A percentile compares a stretch with the other conserved stretches of the same genome.
phyloP scores from a whole-genome alignment of 2,797 vertebrate species.

The Tinamus major region DNA sequence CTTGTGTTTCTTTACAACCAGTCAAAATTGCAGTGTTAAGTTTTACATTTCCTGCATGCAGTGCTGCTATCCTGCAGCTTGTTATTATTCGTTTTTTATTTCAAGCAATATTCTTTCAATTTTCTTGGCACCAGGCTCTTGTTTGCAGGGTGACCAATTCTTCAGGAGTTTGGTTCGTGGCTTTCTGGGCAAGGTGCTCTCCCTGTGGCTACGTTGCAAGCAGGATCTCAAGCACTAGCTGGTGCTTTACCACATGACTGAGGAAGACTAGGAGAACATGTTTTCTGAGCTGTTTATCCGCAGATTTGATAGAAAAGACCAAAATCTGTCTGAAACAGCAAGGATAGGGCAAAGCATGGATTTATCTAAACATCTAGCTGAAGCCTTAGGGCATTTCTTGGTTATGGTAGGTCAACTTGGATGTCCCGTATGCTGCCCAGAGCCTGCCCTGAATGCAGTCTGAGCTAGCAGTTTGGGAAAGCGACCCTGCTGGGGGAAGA shows the following conservation, averaged over 20 bases:
- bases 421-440: neutral
- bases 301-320: neutral
- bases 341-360: neutral
- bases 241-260: neutral
- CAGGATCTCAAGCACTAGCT: fast-evolving
- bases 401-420: neutral
- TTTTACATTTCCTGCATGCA: neutral
- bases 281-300: neutral
- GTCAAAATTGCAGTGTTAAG: neutral
- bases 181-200: neutral
- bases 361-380: neutral
- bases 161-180: neutral
- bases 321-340: neutral
- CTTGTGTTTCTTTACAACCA: neutral
- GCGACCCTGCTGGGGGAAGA: neutral
- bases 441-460: no score
- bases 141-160: neutral
- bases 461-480: neutral
- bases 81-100: neutral
- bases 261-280: fast-evolving
- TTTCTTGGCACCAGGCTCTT: neutral
- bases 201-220: neutral
- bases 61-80: neutral
- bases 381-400: neutral
- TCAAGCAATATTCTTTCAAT: neutral